phyloP scores from a whole-genome alignment of 2,113 vertebrate species.

The Hippolais icterina region DNA sequence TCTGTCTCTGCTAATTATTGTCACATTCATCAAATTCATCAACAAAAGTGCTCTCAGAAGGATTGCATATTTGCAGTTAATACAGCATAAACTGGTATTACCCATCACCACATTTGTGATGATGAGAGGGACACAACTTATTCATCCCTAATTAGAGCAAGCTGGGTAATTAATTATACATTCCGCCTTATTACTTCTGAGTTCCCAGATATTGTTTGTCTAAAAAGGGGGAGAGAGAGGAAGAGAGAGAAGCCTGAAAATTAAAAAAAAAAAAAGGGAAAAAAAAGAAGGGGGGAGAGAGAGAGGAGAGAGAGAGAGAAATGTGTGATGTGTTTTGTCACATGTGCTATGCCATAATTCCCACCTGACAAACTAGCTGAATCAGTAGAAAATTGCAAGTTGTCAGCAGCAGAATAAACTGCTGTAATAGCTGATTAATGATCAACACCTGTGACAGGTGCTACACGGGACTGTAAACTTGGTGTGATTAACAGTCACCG shows the following conservation, averaged over 20 bases:
- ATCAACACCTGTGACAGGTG: slow-evolving; percentile 99
- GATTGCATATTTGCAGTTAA: slow-evolving; percentile 99
- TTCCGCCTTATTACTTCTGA: slow-evolving; percentile 98
- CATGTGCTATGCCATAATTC: slow-evolving; percentile 95
- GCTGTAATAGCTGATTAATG: slow-evolving; percentile 98
- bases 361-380: slow-evolving; percentile 99
- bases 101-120: slow-evolving; percentile 94
- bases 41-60: slow-evolving; percentile 97
- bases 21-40: slow-evolving; percentile 99
- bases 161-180: slow-evolving; percentile 99
- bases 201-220: slow-evolving; percentile 95
- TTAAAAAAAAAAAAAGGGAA: slow-evolving; percentile 64
- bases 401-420: slow-evolving; percentile 99
- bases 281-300: slow-evolving; percentile 66
- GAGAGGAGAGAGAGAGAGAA: slow-evolving; percentile 52
- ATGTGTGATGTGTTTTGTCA: slow-evolving; percentile 99
- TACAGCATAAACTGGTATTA: slow-evolving; percentile 99
- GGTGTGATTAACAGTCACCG: slow-evolving; percentile 86
- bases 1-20: slow-evolving; percentile 99
- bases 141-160: slow-evolving; percentile 99
- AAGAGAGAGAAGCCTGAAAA: slow-evolving; percentile 71
- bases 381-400: slow-evolving; percentile 99
- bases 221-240: slow-evolving; percentile 84
- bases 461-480: slow-evolving; percentile 81
- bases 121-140: slow-evolving; percentile 97